Base-by-base conservation (phyloP, 1,140 invertebrate genomes). In the Eumaeus atala region DNA sequence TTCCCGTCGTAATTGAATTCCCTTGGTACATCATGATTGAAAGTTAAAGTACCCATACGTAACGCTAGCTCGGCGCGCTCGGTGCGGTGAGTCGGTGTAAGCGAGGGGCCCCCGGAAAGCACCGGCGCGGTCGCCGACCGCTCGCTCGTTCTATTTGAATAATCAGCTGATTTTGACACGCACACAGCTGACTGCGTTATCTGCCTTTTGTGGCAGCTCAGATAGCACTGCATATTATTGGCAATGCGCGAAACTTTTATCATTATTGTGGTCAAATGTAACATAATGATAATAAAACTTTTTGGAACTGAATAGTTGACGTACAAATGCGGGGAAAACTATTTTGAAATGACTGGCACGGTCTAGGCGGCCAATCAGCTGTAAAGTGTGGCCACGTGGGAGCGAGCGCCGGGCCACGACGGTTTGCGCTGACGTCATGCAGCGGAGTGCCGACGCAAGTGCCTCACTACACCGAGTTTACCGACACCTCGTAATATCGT, bases 151-250 rank as follows among this genome's bases (percentile, higher is more conserved):
- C 75, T 86, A 84, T 85, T 87, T 87, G 81, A 84, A 84, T 85
- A 84, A 87, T 86, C 85, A 87, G 85, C 85, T 87, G 84, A 87
- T 87, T 87, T 86, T 87, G 85, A 87, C 84, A 87, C 83, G 77
- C 77, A 84, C 72, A 84, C 82, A 85, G 83, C 83, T 82, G 80
- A 77, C 78, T 70, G 71, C 74, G 66, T 79, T 82, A 83, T 86
- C 74, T 74, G 57, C 70, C 56, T 60, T 62, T 72, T 56, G 64
- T 74, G 70, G 58, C 47, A 61, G 70, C 48, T 67, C 61, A 62
- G 55, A 59, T 68, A 67, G 49, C 55, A 61, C 48, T 67, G 53
- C 51, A 36, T 51, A 51, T 18, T 38, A 9, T 33, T 14, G 21
- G 21, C 21, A 28, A 6, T 28, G 21, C 33, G 51, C 51, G 18